Conservation (phyloP, 2,888 invertebrate species). For the Ichneumon xanthorius region DNA sequence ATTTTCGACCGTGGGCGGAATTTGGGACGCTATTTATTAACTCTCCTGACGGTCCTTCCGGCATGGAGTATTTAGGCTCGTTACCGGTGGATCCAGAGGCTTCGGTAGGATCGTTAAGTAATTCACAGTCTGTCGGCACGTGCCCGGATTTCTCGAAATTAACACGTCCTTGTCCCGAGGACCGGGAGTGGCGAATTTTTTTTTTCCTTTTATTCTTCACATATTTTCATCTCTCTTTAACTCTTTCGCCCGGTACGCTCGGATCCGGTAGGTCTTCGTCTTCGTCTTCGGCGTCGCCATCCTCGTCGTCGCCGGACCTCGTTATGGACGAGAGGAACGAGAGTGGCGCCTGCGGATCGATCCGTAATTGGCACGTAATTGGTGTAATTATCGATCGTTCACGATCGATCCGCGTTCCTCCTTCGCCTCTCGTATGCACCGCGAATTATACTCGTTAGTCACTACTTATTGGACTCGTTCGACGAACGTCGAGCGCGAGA, state of each 20-base stretch:
- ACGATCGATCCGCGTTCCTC: slow-evolving; percentile 66
- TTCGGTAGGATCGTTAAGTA: slow-evolving; percentile 14
- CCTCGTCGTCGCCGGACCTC: slow-evolving; percentile 40
- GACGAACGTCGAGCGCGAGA: slow-evolving; percentile 13
- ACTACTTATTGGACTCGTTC: slow-evolving; percentile 16
- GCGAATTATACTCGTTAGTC: slow-evolving; percentile 51
- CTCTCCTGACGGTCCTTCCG: neutral
- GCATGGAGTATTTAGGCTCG: neutral
- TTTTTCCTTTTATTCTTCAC: neutral
- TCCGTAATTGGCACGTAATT: slow-evolving; percentile 76
- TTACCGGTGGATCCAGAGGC: neutral
- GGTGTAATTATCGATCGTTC: slow-evolving; percentile 74
- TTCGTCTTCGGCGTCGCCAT: slow-evolving; percentile 1
- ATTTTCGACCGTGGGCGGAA: neutral
- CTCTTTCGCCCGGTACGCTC: slow-evolving; percentile 19
- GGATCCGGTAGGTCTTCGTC: slow-evolving; percentile 16
- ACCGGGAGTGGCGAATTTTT: slow-evolving; percentile 57
- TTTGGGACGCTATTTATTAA: slow-evolving; percentile 10
- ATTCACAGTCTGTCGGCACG: slow-evolving; percentile 29
- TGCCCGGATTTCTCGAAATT: slow-evolving; percentile 53
- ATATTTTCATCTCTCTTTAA: slow-evolving; percentile 38
- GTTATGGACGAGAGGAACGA: slow-evolving; percentile 47
- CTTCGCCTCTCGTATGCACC: slow-evolving; percentile 16
- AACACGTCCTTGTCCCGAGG: slow-evolving; percentile 68
- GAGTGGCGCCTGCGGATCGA: slow-evolving; percentile 64